Base-by-base conservation (phyloP, 2,797 vertebrate genomes). In the Gadopsis bispinosus region DNA sequence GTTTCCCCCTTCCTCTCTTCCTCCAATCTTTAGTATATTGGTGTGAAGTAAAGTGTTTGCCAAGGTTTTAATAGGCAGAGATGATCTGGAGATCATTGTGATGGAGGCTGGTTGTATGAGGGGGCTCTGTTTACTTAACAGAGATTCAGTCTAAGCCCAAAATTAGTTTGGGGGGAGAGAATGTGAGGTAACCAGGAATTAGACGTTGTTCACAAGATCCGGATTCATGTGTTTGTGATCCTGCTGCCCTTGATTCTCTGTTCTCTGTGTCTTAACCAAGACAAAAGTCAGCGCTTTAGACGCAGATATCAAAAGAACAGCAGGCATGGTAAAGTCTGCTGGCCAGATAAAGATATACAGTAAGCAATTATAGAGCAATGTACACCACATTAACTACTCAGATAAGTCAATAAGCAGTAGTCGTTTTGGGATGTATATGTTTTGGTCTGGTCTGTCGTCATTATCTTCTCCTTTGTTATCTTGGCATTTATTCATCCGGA, bases 31-130 rank as follows among this genome's bases (percentile, higher is more conserved):
- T 93, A 82, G 84, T 91, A 96, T 96, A 92, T 95, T 94, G 94
- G 95, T 93, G 93, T 90, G 75, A 95, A 96, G 96, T 96, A 96
- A 96, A 96, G 96, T 99, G 97, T 99, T 97, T 98, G 96, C 95
- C 91, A 91, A 95, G 95, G 96, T 96, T 97, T 99, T 99, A 99
- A 98, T 99, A 97, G 97, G 95, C 93, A 95, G 95, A 95, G 97
- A 96, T 97, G 96, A 96, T 96, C 94, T 94, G 92, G 89, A 93
- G 95, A 97, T 98, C 97, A 97, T 96, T 95, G 95, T 91, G 90
- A 86, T 71, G 83, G 84, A 86, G 81, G 87, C 79, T 59, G 77
- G 77, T 78, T 85, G 84, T 69, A 86, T 89, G 88, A 86, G 90
- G 92, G 83, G 93, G 92, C 95, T 89, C 94, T 97, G 96, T 98